phyloP scores from a whole-genome alignment of 2,888 invertebrate species.

The Idaea biselata region DNA sequence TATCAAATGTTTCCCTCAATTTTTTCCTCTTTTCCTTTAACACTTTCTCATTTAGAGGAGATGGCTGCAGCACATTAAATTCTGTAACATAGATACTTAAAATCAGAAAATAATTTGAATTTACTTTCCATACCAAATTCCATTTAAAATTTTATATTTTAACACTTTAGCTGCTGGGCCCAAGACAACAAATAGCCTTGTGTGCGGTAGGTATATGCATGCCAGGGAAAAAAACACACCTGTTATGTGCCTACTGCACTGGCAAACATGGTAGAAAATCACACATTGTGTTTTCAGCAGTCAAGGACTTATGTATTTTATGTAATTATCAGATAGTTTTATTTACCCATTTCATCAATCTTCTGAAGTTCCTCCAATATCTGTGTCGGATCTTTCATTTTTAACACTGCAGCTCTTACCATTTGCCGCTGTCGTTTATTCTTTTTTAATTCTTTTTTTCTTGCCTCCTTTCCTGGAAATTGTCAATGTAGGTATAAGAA shows the following conservation, averaged over 20 bases:
- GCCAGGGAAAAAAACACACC: too few species aligned
- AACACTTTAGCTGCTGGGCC: too few species aligned
- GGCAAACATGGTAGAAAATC: too few species aligned
- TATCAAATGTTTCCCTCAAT: constrained; percentile 95
- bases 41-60: constrained; percentile 97
- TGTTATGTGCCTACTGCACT: too few species aligned
- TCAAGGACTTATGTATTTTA: too few species aligned
- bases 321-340: neutral
- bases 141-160: too few species aligned
- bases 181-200: too few species aligned
- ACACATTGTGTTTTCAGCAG: too few species aligned
- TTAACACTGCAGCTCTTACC: constrained; percentile 97
- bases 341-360: constrained; percentile 97
- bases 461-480: constrained; percentile 93
- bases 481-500: neutral
- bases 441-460: constrained; percentile 98
- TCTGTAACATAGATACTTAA: constrained; percentile 76
- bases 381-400: constrained; percentile 98
- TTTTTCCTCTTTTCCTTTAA: constrained; percentile 97
- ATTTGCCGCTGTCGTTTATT: constrained; percentile 98
- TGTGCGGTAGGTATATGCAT: too few species aligned
- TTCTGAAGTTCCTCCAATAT: constrained; percentile 97
- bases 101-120: neutral
- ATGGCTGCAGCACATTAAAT: constrained; percentile 96
- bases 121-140: too few species aligned